Evolutionary conservation across 2,888 invertebrate genomes (phyloP), one percentile per base, ranked within the genome.

Genomic region (Caenorhabditis japonica): DNA sequence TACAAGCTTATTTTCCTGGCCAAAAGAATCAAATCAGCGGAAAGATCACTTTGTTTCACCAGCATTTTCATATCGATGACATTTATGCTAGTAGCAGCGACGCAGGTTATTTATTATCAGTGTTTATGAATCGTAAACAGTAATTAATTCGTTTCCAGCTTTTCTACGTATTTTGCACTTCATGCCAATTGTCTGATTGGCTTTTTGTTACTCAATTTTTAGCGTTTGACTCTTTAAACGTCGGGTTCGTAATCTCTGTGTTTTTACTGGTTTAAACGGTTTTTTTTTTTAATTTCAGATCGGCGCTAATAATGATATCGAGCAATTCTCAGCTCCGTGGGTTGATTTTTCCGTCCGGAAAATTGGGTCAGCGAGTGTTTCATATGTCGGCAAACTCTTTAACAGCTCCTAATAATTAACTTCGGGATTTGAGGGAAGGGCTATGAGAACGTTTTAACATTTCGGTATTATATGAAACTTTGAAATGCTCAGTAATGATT

Each of bases 21-120:
- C 3, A 30, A 51, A 10, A 27, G 69, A 13, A 27, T 69, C 5
- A 69, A 55, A 55, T n/a, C 47, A 2, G 46, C 46, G 0, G 69
- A 69, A 34, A 69, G 34, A 36, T 49, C 60, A 0, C 34, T 69
- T 12, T 69, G 69, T n/a, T 34, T 69, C 10, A 53, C 55, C 5
- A 47, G 46, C 13, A 15, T 53, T 4, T 25, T 33, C 21, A 49
- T 66, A 12, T 66, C 66, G 4, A 5, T 36, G 7, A 15, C 34
- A 13, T 64, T 64, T 27, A 33, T 64, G 2, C 15, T 44, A 1
- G 44, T 62, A 8, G 60, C 51, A 2, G 51, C 33, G 7, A 33
- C 51, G 7, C 60, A 60, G 43, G 60, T 60, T 1, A 30, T 30
- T n/a, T n/a, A n/a, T n/a, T 30, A 30, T 5, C 10, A 30, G 7